These are phyloP conservation scores for Trachymyrmex septentrionalis DNA, from an alignment of 1,140 invertebrate species.

Conservation along the genomic window DNA sequence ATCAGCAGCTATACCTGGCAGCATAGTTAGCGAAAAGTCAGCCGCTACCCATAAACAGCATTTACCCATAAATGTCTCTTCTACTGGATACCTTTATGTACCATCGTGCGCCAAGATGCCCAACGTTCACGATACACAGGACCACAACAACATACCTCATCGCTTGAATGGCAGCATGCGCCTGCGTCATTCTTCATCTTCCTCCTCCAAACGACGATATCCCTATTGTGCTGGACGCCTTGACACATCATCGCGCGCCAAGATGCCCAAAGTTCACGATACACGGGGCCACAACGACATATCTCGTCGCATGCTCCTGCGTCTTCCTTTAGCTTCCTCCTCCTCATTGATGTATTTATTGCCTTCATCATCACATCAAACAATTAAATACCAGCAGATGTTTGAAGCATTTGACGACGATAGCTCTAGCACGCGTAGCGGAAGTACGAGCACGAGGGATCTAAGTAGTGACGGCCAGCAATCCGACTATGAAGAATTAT, in stretches of 20 bases:
- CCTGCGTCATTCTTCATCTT: neutral
- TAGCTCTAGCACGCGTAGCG: neutral
- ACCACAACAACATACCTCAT: neutral
- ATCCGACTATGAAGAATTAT: constrained; percentile 36
- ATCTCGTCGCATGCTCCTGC: too few relatives aligned
- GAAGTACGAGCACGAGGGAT: neutral
- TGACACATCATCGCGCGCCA: too few relatives aligned
- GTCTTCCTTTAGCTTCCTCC: too few relatives aligned
- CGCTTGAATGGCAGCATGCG: neutral
- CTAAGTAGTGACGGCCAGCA: constrained; percentile 39
- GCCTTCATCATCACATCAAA: neutral
- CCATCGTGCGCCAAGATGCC: constrained; percentile 73
- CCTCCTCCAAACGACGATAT: too few relatives aligned
- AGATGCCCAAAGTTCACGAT: too few relatives aligned
- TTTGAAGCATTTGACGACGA: neutral
- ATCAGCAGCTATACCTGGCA: constrained; percentile 74
- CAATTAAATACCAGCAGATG: neutral
- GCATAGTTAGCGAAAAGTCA: constrained; percentile 70
- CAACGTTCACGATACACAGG: constrained; percentile 64
- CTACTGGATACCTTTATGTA: constrained; percentile 69
- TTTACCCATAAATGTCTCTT: constrained; percentile 66
- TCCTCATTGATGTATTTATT: neutral
- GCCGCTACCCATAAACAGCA: constrained; percentile 76
- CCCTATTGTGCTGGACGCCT: too few relatives aligned
- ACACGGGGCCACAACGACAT: too few relatives aligned